A percentile compares a stretch with the other conserved stretches of the same genome.
Evolutionary conservation across 2,797 vertebrate species (phyloP).

Genomic region (Micromesistius poutassou): DNA sequence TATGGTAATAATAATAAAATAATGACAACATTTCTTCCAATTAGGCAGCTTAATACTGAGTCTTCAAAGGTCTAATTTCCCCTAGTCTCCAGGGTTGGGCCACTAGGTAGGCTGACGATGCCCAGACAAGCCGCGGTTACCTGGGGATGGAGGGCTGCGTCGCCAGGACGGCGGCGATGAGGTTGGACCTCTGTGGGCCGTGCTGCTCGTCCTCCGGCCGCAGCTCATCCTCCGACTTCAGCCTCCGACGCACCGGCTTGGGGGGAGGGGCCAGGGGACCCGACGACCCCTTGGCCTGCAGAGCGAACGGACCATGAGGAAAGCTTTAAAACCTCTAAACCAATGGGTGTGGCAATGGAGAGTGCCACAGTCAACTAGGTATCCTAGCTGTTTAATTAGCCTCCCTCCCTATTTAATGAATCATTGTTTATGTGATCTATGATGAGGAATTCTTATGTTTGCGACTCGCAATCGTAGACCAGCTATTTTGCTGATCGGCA

Average conservation of each 20-base stretch:
- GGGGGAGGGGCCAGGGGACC: conserved; percentile 91
- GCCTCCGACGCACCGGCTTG: conserved; percentile 91
- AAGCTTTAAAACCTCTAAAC: background rate
- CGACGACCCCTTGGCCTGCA: conserved; percentile 84
- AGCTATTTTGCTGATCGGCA: no score
- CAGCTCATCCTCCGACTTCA: conserved; percentile 98
- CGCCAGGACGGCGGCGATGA: conserved; percentile 85
- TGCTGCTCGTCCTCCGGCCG: conserved; percentile 88
- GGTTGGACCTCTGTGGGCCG: conserved; percentile 85
- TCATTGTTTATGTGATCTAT: no score
- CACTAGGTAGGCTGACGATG: background rate
- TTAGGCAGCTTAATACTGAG: background rate
- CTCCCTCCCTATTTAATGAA: background rate
- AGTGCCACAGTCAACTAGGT: background rate
- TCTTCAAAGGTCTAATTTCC: background rate
- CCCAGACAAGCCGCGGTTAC: conserved; percentile 55
- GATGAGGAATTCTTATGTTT: no score
- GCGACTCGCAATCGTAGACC: no score
- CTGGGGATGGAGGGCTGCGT: conserved; percentile 94
- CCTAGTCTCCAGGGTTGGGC: background rate
- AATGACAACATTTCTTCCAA: background rate
- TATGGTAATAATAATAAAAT: no score
- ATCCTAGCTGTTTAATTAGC: background rate
- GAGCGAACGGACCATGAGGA: background rate
- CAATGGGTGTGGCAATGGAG: background rate